Base-by-base conservation (phyloP, 2,888 invertebrate genomes). In the Drosophila bunnanda region DNA sequence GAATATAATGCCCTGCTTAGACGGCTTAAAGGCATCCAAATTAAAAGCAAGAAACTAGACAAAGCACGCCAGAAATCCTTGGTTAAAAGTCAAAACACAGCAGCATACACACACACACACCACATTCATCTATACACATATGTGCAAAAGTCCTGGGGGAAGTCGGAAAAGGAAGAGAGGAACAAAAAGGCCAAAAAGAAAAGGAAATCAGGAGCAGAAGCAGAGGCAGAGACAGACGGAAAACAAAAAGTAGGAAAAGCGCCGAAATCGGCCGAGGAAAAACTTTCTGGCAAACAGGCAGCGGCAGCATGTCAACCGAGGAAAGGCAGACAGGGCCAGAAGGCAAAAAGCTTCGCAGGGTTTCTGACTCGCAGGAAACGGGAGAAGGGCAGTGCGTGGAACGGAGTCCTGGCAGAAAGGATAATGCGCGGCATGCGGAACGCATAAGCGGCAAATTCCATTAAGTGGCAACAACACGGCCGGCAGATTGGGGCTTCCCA, bases 381-480 rank as follows among this genome's bases (percentile, higher is more conserved):
- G 77, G 71, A 62, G 70, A 69, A 70, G 71, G 73, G 64, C 74
- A 61, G 28, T 43, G 32, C n/a, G 43, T 34, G 53, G 38, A 44
- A 54, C 28, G 46, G 43, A 46, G 56, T 61, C 61, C 54, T 44
- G 70, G 72, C 75, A 69, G 75, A 57, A 85, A 78, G 89, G 89
- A 89, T 85, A 85, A 85, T 85, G 89, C 85, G 80, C 76, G 80
- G 78, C 89, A 85, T 85, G 89, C 84, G 89, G 85, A 88, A 85
- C 84, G 88, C 86, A 89, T 85, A 85, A 85, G 89, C 85, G 83
- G 83, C 82, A 89, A 88, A 85, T 85, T 89, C 85, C 85, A 85
- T 85, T 85, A 85, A 85, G 88, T 89, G 85, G 69, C 86, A 88
- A 76, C 72, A 76, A 44, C 70, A 76, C 59, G 41, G 72, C 66